These are phyloP conservation scores for Halisarca cf. caerulea DNA, from an alignment of 37 sponge, comb jelly and placozoan species.

Conservation along the genomic window DNA sequence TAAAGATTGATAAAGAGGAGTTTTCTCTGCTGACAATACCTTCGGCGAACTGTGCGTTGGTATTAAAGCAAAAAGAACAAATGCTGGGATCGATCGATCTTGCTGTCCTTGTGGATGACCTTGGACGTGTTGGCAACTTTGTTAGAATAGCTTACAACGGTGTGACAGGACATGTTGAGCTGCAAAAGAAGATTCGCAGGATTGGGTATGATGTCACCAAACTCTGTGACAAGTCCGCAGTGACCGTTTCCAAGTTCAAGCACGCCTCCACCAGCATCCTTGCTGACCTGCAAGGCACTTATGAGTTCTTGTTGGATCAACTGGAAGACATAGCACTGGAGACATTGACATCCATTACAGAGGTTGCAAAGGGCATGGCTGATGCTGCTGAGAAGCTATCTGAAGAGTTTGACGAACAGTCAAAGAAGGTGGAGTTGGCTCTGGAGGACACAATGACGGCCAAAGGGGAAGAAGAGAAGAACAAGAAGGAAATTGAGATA, in stretches of 20 bases:
- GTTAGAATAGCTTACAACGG: conserved; percentile 64
- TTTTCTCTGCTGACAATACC: neutral
- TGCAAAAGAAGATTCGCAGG: conserved; percentile 37
- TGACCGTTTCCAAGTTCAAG: conserved; percentile 35
- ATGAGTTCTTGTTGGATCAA: conserved; percentile 31
- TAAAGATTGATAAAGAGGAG: neutral
- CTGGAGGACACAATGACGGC: conserved; percentile 13
- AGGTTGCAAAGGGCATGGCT: conserved; percentile 45
- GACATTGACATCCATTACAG: neutral
- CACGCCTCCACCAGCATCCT: conserved; percentile 25
- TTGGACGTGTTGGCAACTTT: conserved; percentile 57
- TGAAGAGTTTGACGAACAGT: conserved; percentile 44
- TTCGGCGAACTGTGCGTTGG: neutral
- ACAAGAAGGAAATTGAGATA: neutral
- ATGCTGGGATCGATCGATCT: conserved; percentile 50
- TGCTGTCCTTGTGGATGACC: conserved; percentile 55
- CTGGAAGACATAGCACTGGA: conserved; percentile 44
- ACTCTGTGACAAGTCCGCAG: conserved; percentile 45
- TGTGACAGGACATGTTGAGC: conserved; percentile 48
- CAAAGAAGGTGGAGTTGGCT: conserved; percentile 7
- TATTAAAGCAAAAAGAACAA: conserved; percentile 5
- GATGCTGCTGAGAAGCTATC: conserved; percentile 40
- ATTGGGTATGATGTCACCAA: conserved; percentile 46
- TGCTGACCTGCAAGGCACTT: conserved; percentile 21
- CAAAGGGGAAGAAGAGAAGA: neutral